Evolutionary conservation across 2,888 invertebrate species (phyloP).

Genomic region (Agonopterix heracliana): DNA sequence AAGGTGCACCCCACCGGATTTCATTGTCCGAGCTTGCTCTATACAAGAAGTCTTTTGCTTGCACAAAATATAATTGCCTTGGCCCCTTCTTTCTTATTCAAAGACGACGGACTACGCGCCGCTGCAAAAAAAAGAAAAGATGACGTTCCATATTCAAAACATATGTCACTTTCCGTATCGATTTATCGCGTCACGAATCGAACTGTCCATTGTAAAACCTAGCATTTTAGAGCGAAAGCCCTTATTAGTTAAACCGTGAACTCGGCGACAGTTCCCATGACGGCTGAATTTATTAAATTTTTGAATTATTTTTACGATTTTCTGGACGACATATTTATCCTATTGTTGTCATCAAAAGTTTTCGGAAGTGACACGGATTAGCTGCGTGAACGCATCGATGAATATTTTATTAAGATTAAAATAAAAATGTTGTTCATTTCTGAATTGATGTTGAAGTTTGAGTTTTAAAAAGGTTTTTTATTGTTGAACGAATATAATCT

Average conservation of each 20-base stretch:
- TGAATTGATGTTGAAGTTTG: not conserved
- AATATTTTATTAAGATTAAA: constrained; percentile 20
- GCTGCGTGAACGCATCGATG: constrained; percentile 47
- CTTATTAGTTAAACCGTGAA: constrained; percentile 66
- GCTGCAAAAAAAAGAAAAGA: constrained; percentile 43
- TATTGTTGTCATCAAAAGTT: constrained; percentile 39
- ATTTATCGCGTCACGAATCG: constrained; percentile 59
- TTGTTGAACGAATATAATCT: too few relatives aligned
- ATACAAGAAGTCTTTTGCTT: constrained; percentile 38
- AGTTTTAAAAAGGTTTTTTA: constrained; percentile 11
- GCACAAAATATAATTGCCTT: constrained; percentile 68
- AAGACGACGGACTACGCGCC: constrained; percentile 23
- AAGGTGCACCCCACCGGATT: constrained; percentile 38
- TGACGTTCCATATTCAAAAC: constrained; percentile 70
- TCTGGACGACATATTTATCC: constrained; percentile 40
- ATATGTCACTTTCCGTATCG: constrained; percentile 67
- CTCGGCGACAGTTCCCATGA: constrained; percentile 67
- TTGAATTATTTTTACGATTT: constrained; percentile 47
- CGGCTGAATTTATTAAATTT: constrained; percentile 55
- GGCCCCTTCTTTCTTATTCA: constrained; percentile 49
- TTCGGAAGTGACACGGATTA: constrained; percentile 64
- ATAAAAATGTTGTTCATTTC: constrained; percentile 1
- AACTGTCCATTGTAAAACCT: constrained; percentile 36
- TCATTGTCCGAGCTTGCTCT: constrained; percentile 50
- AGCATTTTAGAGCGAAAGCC: constrained; percentile 35